Evolutionary conservation across 2,888 invertebrate genomes (phyloP).

Genomic region (Morpho helenor): DNA sequence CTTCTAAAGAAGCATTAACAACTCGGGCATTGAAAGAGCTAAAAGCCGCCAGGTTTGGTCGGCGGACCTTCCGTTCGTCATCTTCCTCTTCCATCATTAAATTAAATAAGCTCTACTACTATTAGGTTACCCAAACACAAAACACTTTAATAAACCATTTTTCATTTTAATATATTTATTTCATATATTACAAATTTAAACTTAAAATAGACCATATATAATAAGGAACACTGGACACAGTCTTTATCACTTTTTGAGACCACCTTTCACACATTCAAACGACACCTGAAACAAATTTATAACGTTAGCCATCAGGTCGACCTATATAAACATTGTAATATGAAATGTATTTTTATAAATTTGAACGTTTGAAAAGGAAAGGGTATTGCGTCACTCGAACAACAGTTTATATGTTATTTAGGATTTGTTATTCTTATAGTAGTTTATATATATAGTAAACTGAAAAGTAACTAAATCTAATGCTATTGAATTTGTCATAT

Average conservation of each 20-base stretch:
- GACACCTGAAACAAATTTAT: slow-evolving; percentile 70
- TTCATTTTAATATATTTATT: slow-evolving; percentile 61
- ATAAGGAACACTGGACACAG: slow-evolving; percentile 76
- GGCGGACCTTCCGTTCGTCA: slow-evolving; percentile 56
- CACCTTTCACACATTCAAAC: slow-evolving; percentile 59
- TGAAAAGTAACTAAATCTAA: too few species aligned
- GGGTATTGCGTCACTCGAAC: slow-evolving; percentile 40
- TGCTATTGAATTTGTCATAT: too few species aligned
- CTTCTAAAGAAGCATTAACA: slow-evolving; percentile 63
- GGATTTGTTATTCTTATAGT: neutral
- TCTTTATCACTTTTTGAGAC: slow-evolving; percentile 74
- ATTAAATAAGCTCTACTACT: slow-evolving; percentile 30
- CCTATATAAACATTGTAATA: neutral
- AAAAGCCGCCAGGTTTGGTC: slow-evolving; percentile 59
- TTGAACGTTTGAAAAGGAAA: neutral
- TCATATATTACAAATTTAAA: slow-evolving; percentile 49
- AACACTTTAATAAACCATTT: slow-evolving; percentile 65
- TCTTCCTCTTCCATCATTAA: slow-evolving; percentile 71
- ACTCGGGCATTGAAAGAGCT: slow-evolving; percentile 58
- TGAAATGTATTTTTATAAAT: neutral
- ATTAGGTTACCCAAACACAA: slow-evolving; percentile 40
- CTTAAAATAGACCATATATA: slow-evolving; percentile 58
- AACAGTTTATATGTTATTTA: slow-evolving; percentile 20
- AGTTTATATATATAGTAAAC: too few species aligned
- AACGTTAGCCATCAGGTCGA: neutral